phyloP scores from a whole-genome alignment of 2,888 invertebrate genomes.

The Dichetophora obliterata region DNA sequence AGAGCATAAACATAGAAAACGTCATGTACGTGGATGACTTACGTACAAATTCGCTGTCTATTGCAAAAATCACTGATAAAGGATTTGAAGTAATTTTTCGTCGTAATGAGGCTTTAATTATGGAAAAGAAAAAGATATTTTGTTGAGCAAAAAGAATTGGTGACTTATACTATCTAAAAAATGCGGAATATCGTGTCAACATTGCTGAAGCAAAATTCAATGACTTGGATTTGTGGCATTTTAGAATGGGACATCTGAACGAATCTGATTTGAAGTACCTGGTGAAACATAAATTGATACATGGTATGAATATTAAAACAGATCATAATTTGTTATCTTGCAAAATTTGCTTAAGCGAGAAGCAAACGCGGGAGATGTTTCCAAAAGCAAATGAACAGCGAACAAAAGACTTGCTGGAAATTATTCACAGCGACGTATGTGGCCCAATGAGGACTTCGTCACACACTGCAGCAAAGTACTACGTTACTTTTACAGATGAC shows the following conservation, averaged over 20 bases:
- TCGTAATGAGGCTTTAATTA: not conserved
- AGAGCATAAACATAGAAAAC: not conserved
- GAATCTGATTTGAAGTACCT: not conserved
- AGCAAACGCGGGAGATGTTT: slow-evolving; percentile 39
- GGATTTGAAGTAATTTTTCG: not conserved
- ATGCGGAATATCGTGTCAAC: not conserved
- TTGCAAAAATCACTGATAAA: not conserved
- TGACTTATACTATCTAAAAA: no score
- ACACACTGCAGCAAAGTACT: slow-evolving; percentile 39
- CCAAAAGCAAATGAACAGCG: slow-evolving; percentile 28
- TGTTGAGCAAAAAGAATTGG: not conserved
- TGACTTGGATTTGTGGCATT: not conserved
- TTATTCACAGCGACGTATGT: slow-evolving; percentile 44
- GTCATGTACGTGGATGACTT: slow-evolving; percentile 1
- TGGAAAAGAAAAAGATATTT: not conserved
- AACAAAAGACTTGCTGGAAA: slow-evolving; percentile 39
- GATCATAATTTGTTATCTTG: slow-evolving; percentile 32
- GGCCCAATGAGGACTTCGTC: slow-evolving; percentile 42
- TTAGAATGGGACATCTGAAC: not conserved
- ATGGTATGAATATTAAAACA: not conserved
- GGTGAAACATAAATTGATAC: not conserved
- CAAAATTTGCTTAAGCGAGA: slow-evolving; percentile 40
- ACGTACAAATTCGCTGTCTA: not conserved
- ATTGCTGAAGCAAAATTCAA: not conserved
- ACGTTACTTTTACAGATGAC: slow-evolving; percentile 44